Conservation (phyloP, 2,888 invertebrate species). For the Leptopilina drosophilae region DNA sequence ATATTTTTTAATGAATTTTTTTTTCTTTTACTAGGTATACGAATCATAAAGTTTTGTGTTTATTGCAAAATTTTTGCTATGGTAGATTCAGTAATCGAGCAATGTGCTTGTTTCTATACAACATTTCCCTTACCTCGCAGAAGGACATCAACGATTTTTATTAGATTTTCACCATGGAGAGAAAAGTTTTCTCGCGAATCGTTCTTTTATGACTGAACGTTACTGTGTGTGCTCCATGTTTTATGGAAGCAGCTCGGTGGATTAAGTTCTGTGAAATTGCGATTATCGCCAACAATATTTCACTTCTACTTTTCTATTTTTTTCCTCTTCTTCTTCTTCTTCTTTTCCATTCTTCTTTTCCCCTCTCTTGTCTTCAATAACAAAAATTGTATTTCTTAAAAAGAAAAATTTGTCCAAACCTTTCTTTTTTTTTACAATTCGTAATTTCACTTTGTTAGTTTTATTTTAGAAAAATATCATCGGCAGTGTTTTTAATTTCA, state of each 20-base stretch:
- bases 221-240: constrained; percentile 53
- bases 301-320: neutral
- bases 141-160: constrained; percentile 43
- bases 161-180: constrained; percentile 45
- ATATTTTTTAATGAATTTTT: constrained; percentile 12
- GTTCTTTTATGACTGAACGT: constrained; percentile 52
- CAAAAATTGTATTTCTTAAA: constrained; percentile 1
- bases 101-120: constrained; percentile 4
- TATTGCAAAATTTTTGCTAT: constrained; percentile 1
- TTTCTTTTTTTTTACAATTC: no score
- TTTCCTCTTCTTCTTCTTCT: no score
- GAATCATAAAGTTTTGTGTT: constrained; percentile 7
- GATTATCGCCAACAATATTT: constrained; percentile 5
- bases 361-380: neutral
- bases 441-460: no score
- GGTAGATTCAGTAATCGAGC: neutral
- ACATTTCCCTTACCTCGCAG: constrained; percentile 31
- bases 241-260: constrained; percentile 51
- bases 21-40: neutral
- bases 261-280: constrained; percentile 36
- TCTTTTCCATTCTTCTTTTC: no score
- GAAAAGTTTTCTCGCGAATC: constrained; percentile 49
- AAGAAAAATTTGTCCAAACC: neutral
- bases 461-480: no score
- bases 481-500: no score